Evolutionary conservation across 2,888 invertebrate species (phyloP), one percentile per base, ranked within the genome.

Genomic region (Polydrusus pterygomalis): DNA sequence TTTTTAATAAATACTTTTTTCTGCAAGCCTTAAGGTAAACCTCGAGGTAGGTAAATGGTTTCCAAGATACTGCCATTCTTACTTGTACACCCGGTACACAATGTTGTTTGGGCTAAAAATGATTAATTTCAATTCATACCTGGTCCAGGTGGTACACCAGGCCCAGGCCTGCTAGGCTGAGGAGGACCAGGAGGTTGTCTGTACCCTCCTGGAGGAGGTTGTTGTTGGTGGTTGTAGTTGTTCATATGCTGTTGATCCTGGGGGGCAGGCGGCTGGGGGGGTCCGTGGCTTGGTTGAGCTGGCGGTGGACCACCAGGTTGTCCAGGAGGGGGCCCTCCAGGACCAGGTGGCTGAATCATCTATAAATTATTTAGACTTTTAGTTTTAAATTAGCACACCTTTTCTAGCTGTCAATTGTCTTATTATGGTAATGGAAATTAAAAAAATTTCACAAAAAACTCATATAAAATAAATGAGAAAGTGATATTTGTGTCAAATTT

Each of bases 91-190:
- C n/a, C n/a, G n/a, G n/a, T n/a, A n/a, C n/a, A n/a, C n/a, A n/a
- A n/a, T n/a, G n/a, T n/a, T n/a, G n/a, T n/a, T n/a, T n/a, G n/a
- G n/a, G n/a, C 8, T 40, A 9, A 11, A 40, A 40, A 40, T 40
- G 11, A 40, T 11, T 40, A 25, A 11, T 40, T 7, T 40, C 1
- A 11, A 11, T 40, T 45, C 43, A 5, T 70, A 70, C 70, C 71
- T 54, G 54, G 68, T 54, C 74, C 75, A 45, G 75, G 64, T 9
- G 92, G 91, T 18, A 91, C 92, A 77, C 92, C 90, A 58, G 91
- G 90, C 62, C 90, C 74, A 34, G 78, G 75, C 88, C 80, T 72
- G 60, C 90, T 62, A 18, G 76, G 77, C 88, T 80, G 69, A n/a
- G 87, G 88, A 8, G 91, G 90, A 13, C 89, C 90, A 67, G 90